Evolutionary conservation across 1,140 invertebrate species (phyloP), one percentile per base, ranked within the genome.

Genomic region (Microvelia longipes): DNA sequence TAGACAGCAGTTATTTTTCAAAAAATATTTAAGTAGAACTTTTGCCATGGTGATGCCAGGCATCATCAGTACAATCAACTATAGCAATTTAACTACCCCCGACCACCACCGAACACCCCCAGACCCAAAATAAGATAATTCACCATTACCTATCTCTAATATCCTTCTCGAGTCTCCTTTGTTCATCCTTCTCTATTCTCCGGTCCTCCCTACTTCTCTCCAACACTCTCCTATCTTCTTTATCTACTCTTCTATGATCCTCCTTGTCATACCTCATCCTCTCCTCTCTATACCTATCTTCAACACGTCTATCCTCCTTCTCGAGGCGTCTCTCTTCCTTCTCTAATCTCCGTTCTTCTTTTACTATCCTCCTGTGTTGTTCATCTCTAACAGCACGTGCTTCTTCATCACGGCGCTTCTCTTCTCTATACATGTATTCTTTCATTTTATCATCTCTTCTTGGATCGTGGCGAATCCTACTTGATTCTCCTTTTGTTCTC

Each of bases 401-500:
- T 50, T 63, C 60, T 62, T 72, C 71, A 64, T 72, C 69, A 13
- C 64, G 29, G 19, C 29, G 28, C 35, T 60, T 61, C 29, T 71
- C 71, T 69, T 71, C 71, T 67, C 66, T 67, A 27, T 69, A 28
- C 19, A 63, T 63, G 30, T 68, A 25, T 35, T 69, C 67, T 27
- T 65, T 35, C 15, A 66, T 26, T 13, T 61, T 60, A 14, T 70
- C 69, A 26, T 73, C 64, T 65, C 68, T 25, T 2, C 68, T n/a
- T 28, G 61, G 28, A 15, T 67, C 63, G 35, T 60, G 65, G 14
- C 71, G 29, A n/a, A 65, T 50, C 65, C 71, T 71, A 30, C 73
- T 73, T 61, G 50, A 24, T 24, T 50, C 67, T 65, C 69, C 71
- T 76, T 19, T 80, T 79, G 76, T 82, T 69, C 80, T 83, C 70